Conservation (phyloP, 92 coral and sea anemone genomes). For the Scolanthus callimorphus region DNA sequence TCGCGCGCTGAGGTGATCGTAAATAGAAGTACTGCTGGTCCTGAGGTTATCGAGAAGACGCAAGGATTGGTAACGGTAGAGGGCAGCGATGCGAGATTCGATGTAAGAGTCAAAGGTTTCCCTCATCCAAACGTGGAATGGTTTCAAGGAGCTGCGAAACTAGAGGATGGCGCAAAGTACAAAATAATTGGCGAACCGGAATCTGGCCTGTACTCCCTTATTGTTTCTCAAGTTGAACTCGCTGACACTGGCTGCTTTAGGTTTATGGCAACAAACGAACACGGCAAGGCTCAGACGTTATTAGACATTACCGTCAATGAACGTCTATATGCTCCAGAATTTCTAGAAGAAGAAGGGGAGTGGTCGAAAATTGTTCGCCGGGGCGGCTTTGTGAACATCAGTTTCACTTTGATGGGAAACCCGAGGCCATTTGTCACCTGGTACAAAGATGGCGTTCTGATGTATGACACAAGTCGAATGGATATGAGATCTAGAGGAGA, state of each 20-base stretch:
- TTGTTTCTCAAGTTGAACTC: conserved; percentile 63
- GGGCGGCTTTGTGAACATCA: conserved; percentile 71
- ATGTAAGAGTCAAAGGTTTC: conserved; percentile 71
- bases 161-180: conserved; percentile 67
- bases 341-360: conserved; percentile 75
- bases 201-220: conserved; percentile 61
- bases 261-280: conserved; percentile 83
- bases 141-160: conserved; percentile 64
- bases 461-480: conserved; percentile 71
- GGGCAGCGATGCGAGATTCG: conserved; percentile 73
- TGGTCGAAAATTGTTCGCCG: conserved; percentile 58
- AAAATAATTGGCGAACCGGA: conserved; percentile 73
- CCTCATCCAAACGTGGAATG: conserved; percentile 91
- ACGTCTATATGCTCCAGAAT: conserved; percentile 66
- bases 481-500: conserved; percentile 70
- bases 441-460: conserved; percentile 72
- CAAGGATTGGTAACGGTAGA: conserved; percentile 56
- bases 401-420: conserved; percentile 71
- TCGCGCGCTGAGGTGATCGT: conserved; percentile 64
- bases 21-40: conserved; percentile 79
- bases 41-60: conserved; percentile 71
- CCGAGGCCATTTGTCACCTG: conserved; percentile 91
- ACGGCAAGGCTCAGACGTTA: conserved; percentile 67
- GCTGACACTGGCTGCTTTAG: conserved; percentile 83
- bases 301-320: conserved; percentile 68